Evolutionary conservation across 2,888 invertebrate species (phyloP).

Genomic region (Acrocera orbiculus): DNA sequence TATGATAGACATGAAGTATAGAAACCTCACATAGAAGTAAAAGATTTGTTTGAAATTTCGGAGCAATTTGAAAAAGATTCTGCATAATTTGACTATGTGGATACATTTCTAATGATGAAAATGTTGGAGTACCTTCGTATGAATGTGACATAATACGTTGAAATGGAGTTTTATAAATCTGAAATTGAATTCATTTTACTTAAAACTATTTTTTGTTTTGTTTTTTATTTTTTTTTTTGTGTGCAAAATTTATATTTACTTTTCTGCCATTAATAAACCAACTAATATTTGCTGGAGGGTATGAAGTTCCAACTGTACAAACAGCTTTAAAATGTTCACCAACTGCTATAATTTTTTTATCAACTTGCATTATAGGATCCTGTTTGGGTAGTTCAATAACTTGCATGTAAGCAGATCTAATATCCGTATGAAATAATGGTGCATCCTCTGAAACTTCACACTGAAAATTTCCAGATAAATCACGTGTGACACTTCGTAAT

Average conservation of each 20-base stretch:
- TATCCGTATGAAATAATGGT: slow-evolving; percentile 38
- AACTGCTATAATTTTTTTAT: slow-evolving; percentile 34
- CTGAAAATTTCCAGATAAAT: slow-evolving; percentile 37
- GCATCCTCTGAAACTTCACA: slow-evolving; percentile 42
- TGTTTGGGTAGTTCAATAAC: slow-evolving; percentile 38
- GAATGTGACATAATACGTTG: slow-evolving; percentile 28
- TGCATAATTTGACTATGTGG: slow-evolving; percentile 30
- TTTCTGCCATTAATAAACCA: slow-evolving; percentile 37
- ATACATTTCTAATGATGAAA: slow-evolving; percentile 28
- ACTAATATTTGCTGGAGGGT: slow-evolving; percentile 37
- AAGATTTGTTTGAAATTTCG: slow-evolving; percentile 28
- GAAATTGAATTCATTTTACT: not conserved
- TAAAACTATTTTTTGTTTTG: too few relatives aligned
- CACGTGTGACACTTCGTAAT: slow-evolving; percentile 34
- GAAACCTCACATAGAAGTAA: slow-evolving; percentile 28
- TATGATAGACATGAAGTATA: slow-evolving; percentile 30
- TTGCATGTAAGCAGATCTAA: slow-evolving; percentile 35
- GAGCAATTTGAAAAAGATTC: slow-evolving; percentile 27
- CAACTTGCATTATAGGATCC: slow-evolving; percentile 35
- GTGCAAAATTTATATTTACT: slow-evolving; percentile 29
- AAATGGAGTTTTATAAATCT: slow-evolving; percentile 30
- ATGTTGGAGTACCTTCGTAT: slow-evolving; percentile 27
- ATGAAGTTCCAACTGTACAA: slow-evolving; percentile 37
- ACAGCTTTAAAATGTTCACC: slow-evolving; percentile 36
- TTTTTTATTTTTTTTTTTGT: too few relatives aligned